phyloP scores from a whole-genome alignment of 2,888 invertebrate genomes.

The Rhabditoides inermis region DNA sequence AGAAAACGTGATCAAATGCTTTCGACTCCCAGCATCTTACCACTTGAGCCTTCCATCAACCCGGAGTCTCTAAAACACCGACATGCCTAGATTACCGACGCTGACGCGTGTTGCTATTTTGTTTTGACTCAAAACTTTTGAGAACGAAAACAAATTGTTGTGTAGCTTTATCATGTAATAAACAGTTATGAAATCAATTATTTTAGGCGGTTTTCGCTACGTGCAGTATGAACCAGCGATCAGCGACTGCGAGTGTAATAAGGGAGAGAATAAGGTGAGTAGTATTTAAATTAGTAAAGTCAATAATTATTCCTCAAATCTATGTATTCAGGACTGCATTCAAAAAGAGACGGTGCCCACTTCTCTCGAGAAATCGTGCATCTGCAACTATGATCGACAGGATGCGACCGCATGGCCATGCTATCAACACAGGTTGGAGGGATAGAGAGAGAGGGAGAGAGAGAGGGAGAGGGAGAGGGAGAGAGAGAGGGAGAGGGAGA shows the following conservation, averaged over 20 bases:
- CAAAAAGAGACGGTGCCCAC: slow-evolving; percentile 21
- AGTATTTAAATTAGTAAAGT: neutral
- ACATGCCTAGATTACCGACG: neutral
- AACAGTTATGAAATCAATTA: neutral
- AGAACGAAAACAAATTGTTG: neutral
- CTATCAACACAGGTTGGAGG: no score
- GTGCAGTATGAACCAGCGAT: slow-evolving; percentile 49
- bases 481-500: no score
- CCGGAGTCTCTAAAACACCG: neutral
- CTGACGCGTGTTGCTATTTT: neutral
- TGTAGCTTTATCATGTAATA: neutral
- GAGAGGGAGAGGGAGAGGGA: no score
- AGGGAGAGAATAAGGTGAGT: slow-evolving; percentile 16
- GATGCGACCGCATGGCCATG: slow-evolving; percentile 50
- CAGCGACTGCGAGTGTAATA: slow-evolving; percentile 40
- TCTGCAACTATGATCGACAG: slow-evolving; percentile 48
- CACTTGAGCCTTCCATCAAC: no score
- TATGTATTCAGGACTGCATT: neutral
- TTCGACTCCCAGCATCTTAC: no score
- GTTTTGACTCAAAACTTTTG: no score
- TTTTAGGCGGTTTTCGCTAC: slow-evolving; percentile 40
- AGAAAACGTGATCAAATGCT: no score
- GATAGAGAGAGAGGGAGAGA: no score
- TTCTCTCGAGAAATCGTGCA: slow-evolving; percentile 26
- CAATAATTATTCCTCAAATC: neutral